These are phyloP conservation scores for Scaptomyza polygonia DNA, from an alignment of 2,888 invertebrate species.

Conservation along the genomic window DNA sequence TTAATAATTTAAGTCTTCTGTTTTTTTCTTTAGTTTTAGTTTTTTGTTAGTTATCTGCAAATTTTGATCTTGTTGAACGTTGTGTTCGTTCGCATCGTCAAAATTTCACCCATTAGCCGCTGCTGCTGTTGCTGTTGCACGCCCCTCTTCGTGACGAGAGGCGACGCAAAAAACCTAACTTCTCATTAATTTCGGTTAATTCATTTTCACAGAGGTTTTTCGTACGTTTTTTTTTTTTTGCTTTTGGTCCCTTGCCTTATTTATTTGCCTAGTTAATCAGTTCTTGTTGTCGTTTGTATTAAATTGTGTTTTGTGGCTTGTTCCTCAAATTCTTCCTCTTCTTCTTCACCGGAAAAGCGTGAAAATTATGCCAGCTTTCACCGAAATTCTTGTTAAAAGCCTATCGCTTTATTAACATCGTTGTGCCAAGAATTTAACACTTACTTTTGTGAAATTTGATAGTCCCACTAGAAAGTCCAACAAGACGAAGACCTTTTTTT, in stretches of 20 bases:
- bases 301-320: constrained; percentile 7
- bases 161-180: constrained; percentile 49
- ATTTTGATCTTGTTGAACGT: constrained; percentile 59
- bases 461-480: constrained; percentile 65
- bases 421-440: constrained; percentile 73
- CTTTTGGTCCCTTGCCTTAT: constrained; percentile 46
- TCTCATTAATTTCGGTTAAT: constrained; percentile 71
- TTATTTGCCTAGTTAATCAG: constrained; percentile 79
- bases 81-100: constrained; percentile 32
- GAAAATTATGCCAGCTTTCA: constrained; percentile 78
- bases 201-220: constrained; percentile 65
- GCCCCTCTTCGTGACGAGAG: constrained; percentile 47
- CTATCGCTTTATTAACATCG: constrained; percentile 73
- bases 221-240: constrained; percentile 21
- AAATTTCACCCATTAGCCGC: constrained; percentile 27
- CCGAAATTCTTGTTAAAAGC: constrained; percentile 55
- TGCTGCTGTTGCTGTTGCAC: not conserved
- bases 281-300: constrained; percentile 42
- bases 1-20: not conserved
- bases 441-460: constrained; percentile 65
- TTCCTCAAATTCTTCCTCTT: not conserved
- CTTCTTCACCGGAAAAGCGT: constrained; percentile 69
- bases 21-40: not conserved
- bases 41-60: constrained; percentile 47
- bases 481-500: not conserved